phyloP scores from a whole-genome alignment of 1,140 invertebrate species.

The Phymastichus coffea region DNA sequence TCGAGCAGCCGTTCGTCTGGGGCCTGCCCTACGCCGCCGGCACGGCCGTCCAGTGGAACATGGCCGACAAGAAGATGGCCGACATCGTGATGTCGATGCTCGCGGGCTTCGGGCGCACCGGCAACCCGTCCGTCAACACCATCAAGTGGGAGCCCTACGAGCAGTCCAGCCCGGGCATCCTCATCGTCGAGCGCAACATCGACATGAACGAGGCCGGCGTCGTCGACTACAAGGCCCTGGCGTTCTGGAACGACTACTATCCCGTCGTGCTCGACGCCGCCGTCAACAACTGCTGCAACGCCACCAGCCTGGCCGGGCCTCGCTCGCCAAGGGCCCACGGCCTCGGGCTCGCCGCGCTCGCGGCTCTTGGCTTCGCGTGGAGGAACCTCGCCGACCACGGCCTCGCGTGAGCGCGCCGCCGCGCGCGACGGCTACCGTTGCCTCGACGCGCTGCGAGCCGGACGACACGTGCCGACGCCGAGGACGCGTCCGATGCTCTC shows the following conservation, averaged over 20 bases:
- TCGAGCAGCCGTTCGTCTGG: constrained; percentile 76
- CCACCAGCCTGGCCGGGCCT: constrained; percentile 37
- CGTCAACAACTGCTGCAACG: constrained; percentile 67
- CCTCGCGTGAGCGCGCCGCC: neutral
- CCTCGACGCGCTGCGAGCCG: no score
- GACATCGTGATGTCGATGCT: constrained; percentile 76
- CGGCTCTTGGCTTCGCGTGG: no score
- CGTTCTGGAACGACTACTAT: constrained; percentile 82
- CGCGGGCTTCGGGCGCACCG: constrained; percentile 70
- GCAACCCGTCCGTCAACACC: constrained; percentile 66
- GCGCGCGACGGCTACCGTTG: no score
- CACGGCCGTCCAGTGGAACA: constrained; percentile 66
- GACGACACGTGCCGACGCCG: no score
- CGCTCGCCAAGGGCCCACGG: neutral
- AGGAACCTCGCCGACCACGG: neutral
- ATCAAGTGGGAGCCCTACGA: constrained; percentile 73
- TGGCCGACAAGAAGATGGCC: constrained; percentile 71
- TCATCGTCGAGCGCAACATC: constrained; percentile 73
- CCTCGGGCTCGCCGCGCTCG: neutral
- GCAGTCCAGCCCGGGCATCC: constrained; percentile 62
- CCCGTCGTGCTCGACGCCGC: constrained; percentile 69
- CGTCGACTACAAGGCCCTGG: constrained; percentile 72
- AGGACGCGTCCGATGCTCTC: no score
- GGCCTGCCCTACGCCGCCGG: constrained; percentile 69
- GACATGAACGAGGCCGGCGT: constrained; percentile 66